Conservation (phyloP, 2,113 vertebrate species). For the Caracal caracal region DNA sequence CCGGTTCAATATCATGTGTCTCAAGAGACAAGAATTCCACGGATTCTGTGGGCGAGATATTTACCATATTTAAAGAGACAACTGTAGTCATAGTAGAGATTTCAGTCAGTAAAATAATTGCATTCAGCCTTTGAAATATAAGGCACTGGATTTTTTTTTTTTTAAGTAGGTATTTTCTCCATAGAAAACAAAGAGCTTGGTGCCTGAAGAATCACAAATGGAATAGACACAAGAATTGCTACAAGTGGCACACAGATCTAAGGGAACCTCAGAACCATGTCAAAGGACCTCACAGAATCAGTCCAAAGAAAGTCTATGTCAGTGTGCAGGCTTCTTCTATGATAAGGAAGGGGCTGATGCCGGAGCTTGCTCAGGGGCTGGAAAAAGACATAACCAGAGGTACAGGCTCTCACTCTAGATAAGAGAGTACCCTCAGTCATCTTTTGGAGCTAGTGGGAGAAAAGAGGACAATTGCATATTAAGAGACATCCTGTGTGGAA, state of each 20-base stretch:
- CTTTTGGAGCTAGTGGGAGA: background rate
- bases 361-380: background rate
- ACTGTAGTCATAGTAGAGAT: background rate
- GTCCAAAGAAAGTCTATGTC: background rate
- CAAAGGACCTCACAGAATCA: background rate
- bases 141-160: background rate
- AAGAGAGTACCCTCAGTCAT: background rate
- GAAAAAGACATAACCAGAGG: background rate
- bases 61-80: constrained; percentile 61
- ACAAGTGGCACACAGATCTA: background rate
- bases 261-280: background rate
- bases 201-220: background rate
- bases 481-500: background rate
- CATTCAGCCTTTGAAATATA: background rate
- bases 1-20: constrained; percentile 32
- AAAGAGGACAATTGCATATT: background rate
- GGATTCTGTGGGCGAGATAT: constrained; percentile 51
- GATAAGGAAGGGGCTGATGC: background rate
- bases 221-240: background rate
- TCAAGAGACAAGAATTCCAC: constrained; percentile 67
- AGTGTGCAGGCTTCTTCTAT: background rate
- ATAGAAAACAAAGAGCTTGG: background rate
- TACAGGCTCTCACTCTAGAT: too few species aligned
- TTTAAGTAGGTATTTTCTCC: background rate
- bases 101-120: background rate